Evolutionary conservation across 2,797 vertebrate genomes (phyloP).

Genomic region (Propithecus deckenii): DNA sequence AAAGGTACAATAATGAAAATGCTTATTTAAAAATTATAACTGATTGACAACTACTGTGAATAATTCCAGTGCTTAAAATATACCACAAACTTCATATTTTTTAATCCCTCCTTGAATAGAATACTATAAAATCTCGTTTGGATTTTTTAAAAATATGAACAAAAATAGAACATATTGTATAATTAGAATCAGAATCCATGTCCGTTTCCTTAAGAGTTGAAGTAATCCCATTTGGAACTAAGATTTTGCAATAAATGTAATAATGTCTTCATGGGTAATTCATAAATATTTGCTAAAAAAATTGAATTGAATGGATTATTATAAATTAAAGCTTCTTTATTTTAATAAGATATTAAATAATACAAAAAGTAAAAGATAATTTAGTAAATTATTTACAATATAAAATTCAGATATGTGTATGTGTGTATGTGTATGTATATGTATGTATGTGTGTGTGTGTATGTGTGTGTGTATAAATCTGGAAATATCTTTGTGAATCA

Average conservation of each 20-base stretch:
- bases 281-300: neutral
- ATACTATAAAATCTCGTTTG: neutral
- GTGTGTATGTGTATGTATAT: neutral
- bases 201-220: neutral
- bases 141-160: neutral
- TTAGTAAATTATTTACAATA: neutral
- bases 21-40: neutral
- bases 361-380: neutral
- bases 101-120: neutral
- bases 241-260: neutral
- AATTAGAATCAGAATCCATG: neutral
- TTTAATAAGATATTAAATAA: neutral
- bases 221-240: neutral
- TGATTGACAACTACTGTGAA: neutral
- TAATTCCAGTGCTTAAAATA: neutral
- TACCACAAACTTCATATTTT: neutral
- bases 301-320: neutral
- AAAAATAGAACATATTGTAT: neutral
- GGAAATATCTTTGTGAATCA: neutral
- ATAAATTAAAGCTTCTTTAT: neutral
- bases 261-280: neutral
- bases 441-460: neutral
- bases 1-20: neutral
- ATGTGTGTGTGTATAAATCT: neutral
- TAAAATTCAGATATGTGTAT: neutral